phyloP scores from a whole-genome alignment of 1,140 invertebrate genomes.

The Solenopsis invicta region DNA sequence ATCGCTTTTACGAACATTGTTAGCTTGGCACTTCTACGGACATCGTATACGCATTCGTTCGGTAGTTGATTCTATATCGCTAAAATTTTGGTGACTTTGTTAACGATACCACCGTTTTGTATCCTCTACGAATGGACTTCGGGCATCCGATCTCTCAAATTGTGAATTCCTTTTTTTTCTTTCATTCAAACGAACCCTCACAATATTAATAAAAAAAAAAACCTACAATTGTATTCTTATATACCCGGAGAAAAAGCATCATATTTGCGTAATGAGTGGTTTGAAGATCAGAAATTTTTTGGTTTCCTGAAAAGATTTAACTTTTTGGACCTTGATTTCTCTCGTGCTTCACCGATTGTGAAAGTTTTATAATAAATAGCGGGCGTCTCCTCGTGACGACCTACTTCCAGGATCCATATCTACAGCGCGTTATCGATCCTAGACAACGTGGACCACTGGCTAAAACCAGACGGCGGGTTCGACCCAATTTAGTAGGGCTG shows the following conservation, averaged over 20 bases:
- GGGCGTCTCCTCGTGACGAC: neutral
- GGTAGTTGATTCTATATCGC: no score
- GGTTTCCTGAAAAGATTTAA: no score
- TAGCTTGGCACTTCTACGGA: neutral
- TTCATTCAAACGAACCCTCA: no score
- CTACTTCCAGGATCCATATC: constrained; percentile 50
- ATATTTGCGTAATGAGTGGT: no score
- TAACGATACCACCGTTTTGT: neutral
- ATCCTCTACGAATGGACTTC: neutral
- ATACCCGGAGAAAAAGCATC: no score
- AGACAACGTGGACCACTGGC: constrained; percentile 51
- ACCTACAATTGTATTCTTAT: no score
- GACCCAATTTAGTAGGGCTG: constrained; percentile 60
- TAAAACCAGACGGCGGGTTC: constrained; percentile 47
- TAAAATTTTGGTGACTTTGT: neutral
- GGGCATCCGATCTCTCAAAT: neutral
- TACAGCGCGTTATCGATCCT: constrained; percentile 59
- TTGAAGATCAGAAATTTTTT: no score
- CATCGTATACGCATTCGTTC: neutral
- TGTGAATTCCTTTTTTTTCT: neutral
- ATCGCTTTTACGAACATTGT: constrained; percentile 11
- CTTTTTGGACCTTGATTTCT: no score
- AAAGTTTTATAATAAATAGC: constrained; percentile 4
- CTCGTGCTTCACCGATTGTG: neutral
- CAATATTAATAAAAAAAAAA: no score